Base-by-base conservation (phyloP, 2,888 invertebrate species). In the Melieria picta region DNA sequence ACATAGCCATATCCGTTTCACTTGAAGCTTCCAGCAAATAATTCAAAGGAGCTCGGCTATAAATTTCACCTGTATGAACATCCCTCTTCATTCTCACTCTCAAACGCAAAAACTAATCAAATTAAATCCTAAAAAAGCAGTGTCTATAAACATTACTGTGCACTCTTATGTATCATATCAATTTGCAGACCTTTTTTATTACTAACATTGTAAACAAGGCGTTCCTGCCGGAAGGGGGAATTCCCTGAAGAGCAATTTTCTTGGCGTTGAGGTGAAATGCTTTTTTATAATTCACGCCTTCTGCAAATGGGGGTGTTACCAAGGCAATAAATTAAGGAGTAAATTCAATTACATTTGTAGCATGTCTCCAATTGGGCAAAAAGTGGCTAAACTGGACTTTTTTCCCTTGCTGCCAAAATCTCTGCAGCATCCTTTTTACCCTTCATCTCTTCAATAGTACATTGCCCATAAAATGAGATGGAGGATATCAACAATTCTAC, bases 231-330 rank as follows among this genome's bases (percentile, higher is more conserved):
- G 79, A 75, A 70, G 73, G 77, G 73, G 74, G 75, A 65, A 69
- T 79, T 81, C 82, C 81, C 83, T 68, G 67, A 83, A 79, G 82
- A 81, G 80, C 81, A 80, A 83, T 82, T 83, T 81, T 76, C 77
- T 62, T 73, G 72, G 74, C 71, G 72, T 74, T 74, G 62, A 73
- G 71, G 69, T 74, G 73, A 72, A 65, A 69, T 58, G 65, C 65
- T 68, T 65, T 72, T 72, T 65, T 55, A 65, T 60, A 72, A 45
- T 69, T 72, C 50, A 62, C 63, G 66, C 68, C 69, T 69, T 50
- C 56, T 11, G 52, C 9, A 72, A 47, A 61, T 45, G 73, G 70
- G 80, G 80, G 81, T 79, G 80, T 82, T 77, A 76, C 74, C 73
- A 68, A 60, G 66, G 81, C 79, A 81, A 82, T 81, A 81, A 81